These are phyloP conservation scores for Pao palembangensis DNA, from an alignment of 2,113 vertebrate genomes.

Conservation along the genomic window DNA sequence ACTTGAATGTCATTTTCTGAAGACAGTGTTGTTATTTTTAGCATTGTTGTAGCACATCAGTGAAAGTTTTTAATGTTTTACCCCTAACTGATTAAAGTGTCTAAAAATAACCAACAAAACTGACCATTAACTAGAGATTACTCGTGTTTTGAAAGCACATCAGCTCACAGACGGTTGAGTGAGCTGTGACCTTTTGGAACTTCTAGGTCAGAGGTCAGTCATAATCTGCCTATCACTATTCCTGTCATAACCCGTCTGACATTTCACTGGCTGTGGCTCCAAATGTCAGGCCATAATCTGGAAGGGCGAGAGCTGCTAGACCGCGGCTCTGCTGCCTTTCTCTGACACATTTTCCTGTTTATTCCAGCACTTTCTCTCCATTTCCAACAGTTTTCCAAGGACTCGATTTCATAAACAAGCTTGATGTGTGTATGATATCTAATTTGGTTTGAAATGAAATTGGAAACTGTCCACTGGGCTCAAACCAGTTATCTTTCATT, in stretches of 20 bases:
- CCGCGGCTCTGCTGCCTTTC: slow-evolving; percentile 15
- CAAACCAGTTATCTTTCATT: slow-evolving; percentile 13
- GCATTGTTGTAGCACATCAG: too few relatives aligned
- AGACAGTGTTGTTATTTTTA: too few relatives aligned
- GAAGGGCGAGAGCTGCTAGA: slow-evolving; percentile 26
- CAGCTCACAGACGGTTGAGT: slow-evolving; percentile 29
- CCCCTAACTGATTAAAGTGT: too few relatives aligned
- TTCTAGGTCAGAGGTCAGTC: slow-evolving; percentile 60
- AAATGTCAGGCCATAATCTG: slow-evolving; percentile 69
- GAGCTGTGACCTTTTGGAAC: slow-evolving; percentile 60
- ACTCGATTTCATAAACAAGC: slow-evolving; percentile 40
- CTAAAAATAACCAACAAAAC: too few relatives aligned
- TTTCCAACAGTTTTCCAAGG: slow-evolving; percentile 24
- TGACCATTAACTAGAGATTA: background rate
- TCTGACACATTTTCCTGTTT: slow-evolving; percentile 20
- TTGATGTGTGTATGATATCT: slow-evolving; percentile 29
- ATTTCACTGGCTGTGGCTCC: slow-evolving; percentile 58
- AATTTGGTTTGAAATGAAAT: slow-evolving; percentile 34
- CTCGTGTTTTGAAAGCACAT: slow-evolving; percentile 44
- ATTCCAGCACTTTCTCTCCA: slow-evolving; percentile 11
- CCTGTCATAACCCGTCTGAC: slow-evolving; percentile 69
- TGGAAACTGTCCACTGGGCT: slow-evolving; percentile 33
- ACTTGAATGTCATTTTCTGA: too few relatives aligned
- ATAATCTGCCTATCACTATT: slow-evolving; percentile 70
- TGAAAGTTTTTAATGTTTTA: too few relatives aligned